Conservation (phyloP, 2,888 invertebrate genomes). For the Ceriagrion tenellum region DNA sequence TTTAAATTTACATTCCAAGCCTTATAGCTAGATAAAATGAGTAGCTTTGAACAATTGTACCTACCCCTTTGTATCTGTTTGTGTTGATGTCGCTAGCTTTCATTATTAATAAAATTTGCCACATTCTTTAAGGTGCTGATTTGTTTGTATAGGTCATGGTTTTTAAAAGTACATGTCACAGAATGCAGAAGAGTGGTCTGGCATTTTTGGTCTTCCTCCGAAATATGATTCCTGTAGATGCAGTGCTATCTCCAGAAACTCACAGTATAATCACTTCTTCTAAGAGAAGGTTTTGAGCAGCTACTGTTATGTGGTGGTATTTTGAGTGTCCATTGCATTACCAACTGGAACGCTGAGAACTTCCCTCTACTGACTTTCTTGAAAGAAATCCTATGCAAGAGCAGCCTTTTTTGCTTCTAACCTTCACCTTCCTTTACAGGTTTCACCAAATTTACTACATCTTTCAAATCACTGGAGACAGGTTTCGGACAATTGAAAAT, state of each 20-base stretch:
- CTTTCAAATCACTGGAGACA: slow-evolving; percentile 61
- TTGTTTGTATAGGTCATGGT: background rate
- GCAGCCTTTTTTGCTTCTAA: slow-evolving; percentile 44
- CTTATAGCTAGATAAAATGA: background rate
- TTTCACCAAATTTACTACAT: slow-evolving; percentile 55
- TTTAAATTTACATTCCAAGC: background rate
- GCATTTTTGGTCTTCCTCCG: slow-evolving; percentile 59
- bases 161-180: background rate
- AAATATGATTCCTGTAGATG: slow-evolving; percentile 24
- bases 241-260: slow-evolving; percentile 18
- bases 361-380: slow-evolving; percentile 49
- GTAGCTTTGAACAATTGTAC: background rate
- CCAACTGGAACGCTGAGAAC: background rate
- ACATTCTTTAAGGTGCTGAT: slow-evolving; percentile 2
- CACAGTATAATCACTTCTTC: slow-evolving; percentile 36
- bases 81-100: slow-evolving; percentile 39
- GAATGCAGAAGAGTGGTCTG: slow-evolving; percentile 3
- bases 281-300: background rate
- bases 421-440: slow-evolving; percentile 61
- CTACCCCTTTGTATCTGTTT: slow-evolving; percentile 17
- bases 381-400: background rate
- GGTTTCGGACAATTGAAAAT: slow-evolving; percentile 58
- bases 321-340: slow-evolving; percentile 13
- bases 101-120: background rate
- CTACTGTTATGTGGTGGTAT: background rate